These are phyloP conservation scores for Patella pellucida DNA, from an alignment of 2,888 invertebrate species.

Conservation along the genomic window DNA sequence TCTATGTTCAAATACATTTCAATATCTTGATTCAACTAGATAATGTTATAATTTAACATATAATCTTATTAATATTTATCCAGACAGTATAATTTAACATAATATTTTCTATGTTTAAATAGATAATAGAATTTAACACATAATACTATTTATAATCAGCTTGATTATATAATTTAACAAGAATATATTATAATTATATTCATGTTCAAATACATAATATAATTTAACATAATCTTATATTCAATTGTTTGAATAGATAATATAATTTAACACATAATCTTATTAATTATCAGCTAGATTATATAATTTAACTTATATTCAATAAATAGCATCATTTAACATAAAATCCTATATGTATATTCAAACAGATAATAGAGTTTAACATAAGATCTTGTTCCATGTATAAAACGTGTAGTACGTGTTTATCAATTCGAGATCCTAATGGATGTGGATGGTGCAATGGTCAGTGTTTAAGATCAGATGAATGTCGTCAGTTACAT, in stretches of 20 bases:
- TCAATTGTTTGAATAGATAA: no score
- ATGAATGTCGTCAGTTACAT: background rate
- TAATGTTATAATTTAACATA: no score
- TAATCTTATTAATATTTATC: no score
- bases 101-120: no score
- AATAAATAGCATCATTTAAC: background rate
- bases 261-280: no score
- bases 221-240: background rate
- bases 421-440: background rate
- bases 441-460: background rate
- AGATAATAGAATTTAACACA: no score
- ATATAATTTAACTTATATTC: background rate
- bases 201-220: background rate
- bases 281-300: background rate
- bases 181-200: no score
- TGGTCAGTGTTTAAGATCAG: background rate
- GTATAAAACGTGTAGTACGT: background rate
- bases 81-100: no score
- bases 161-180: background rate
- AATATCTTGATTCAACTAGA: no score
- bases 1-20: no score
- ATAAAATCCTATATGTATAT: no score
- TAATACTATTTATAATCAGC: no score
- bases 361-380: background rate
- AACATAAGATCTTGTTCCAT: background rate